Evolutionary conservation across 2,888 invertebrate genomes (phyloP).

Genomic region (Lithophane ornitopus): DNA sequence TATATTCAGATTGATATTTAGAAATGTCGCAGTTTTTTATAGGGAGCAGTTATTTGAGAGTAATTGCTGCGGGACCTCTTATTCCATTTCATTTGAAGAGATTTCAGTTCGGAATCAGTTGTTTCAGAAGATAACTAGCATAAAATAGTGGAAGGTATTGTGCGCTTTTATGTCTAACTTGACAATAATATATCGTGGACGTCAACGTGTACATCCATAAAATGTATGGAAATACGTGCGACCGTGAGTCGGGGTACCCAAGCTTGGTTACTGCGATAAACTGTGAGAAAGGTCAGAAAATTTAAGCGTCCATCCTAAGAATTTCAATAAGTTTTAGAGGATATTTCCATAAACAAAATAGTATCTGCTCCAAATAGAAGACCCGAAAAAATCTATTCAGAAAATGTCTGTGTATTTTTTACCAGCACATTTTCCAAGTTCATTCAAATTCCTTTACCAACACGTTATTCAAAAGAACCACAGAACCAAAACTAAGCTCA

Average conservation of each 20-base stretch:
- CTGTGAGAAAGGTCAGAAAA: too few relatives aligned
- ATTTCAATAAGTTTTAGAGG: too few relatives aligned
- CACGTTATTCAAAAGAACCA: constrained; percentile 14
- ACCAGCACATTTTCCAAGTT: neutral
- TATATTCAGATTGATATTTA: constrained; percentile 14
- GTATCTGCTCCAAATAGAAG: neutral
- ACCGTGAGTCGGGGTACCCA: too few relatives aligned
- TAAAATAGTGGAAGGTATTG: neutral
- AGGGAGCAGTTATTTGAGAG: neutral
- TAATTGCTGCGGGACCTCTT: constrained; percentile 4
- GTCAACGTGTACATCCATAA: too few relatives aligned
- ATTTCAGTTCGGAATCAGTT: neutral
- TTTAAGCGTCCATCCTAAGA: too few relatives aligned
- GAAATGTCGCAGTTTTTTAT: constrained; percentile 10
- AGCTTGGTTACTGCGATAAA: too few relatives aligned
- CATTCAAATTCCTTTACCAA: constrained; percentile 10
- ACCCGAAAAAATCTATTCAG: neutral
- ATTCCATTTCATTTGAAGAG: neutral
- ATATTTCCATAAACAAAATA: neutral
- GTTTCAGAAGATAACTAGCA: neutral
- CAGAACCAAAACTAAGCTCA: constrained; percentile 34
- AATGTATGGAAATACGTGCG: too few relatives aligned
- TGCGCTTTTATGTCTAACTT: too few relatives aligned
- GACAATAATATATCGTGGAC: too few relatives aligned
- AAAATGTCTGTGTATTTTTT: constrained; percentile 1